Evolutionary conservation across 2,113 vertebrate genomes (phyloP).

Genomic region (Casuarius casuarius): DNA sequence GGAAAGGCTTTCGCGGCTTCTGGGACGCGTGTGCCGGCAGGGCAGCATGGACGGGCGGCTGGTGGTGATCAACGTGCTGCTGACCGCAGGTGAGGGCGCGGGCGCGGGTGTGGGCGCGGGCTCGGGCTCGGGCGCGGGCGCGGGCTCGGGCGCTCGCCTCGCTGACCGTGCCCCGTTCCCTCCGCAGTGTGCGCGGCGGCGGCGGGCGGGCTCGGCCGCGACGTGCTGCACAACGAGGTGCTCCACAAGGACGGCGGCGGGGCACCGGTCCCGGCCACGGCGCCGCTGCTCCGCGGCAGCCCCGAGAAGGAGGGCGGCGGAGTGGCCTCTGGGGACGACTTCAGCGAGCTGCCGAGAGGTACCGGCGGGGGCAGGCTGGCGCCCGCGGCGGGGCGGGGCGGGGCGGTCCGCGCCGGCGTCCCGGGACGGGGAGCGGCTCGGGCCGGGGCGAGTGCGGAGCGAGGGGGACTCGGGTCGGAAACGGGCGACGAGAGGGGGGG

Average conservation of each 20-base stretch:
- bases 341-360: conserved; percentile 54
- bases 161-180: background rate
- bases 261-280: conserved; percentile 25
- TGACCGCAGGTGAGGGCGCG: conserved; percentile 71
- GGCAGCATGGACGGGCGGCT: conserved; percentile 43
- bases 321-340: conserved; percentile 41
- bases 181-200: conserved; percentile 59
- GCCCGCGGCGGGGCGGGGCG: too few species aligned
- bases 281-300: conserved; percentile 37
- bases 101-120: background rate
- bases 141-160: background rate
- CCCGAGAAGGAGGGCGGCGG: conserved; percentile 17
- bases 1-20: rapidly evolving
- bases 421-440: background rate
- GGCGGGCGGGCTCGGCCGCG: conserved; percentile 63
- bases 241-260: conserved; percentile 44
- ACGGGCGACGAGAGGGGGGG: background rate
- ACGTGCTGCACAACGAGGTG: conserved; percentile 69
- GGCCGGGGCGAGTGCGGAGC: too few species aligned
- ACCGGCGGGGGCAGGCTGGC: background rate
- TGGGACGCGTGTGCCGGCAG: background rate
- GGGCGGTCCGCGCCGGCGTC: background rate
- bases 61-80: conserved; percentile 57
- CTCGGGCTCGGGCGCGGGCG: background rate
- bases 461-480: too few species aligned